A percentile compares a stretch with the other conserved stretches of the same genome.
Conservation (phyloP, 2,888 invertebrate genomes). For the Congeria kusceri region DNA sequence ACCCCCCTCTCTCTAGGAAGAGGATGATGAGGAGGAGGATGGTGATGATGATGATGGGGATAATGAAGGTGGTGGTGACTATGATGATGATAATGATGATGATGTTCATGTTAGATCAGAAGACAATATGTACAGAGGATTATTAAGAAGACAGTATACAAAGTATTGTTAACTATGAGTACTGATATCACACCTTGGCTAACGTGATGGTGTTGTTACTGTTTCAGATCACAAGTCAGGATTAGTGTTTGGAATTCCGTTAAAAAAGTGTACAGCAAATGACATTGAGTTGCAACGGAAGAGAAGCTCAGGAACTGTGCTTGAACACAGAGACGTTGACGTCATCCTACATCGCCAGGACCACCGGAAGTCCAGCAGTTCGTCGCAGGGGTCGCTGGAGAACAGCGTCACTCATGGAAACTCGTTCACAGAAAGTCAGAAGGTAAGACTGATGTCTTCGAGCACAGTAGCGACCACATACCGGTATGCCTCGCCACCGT, state of each 20-base stretch:
- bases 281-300: slow-evolving; percentile 88
- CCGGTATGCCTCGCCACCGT: too few relatives aligned
- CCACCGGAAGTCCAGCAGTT: slow-evolving; percentile 80
- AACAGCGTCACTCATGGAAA: slow-evolving; percentile 65
- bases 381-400: slow-evolving; percentile 78
- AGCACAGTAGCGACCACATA: too few relatives aligned
- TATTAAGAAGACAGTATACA: too few relatives aligned
- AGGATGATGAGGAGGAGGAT: too few relatives aligned
- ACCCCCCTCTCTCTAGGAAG: not conserved
- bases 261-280: slow-evolving; percentile 93
- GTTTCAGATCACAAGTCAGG: slow-evolving; percentile 84
- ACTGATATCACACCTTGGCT: too few relatives aligned
- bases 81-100: too few relatives aligned
- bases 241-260: slow-evolving; percentile 93
- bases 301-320: slow-evolving; percentile 69
- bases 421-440: slow-evolving; percentile 61
- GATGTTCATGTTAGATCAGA: too few relatives aligned
- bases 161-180: too few relatives aligned
- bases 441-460: too few relatives aligned
- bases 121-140: too few relatives aligned
- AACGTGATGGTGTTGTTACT: not conserved
- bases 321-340: slow-evolving; percentile 73
- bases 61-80: too few relatives aligned
- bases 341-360: slow-evolving; percentile 69
- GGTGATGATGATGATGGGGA: too few relatives aligned